Percentiles rank a stretch among this genome's conserved stretches.
phyloP scores from a whole-genome alignment of 2,113 vertebrate species.

The Pardalotus punctatus region DNA sequence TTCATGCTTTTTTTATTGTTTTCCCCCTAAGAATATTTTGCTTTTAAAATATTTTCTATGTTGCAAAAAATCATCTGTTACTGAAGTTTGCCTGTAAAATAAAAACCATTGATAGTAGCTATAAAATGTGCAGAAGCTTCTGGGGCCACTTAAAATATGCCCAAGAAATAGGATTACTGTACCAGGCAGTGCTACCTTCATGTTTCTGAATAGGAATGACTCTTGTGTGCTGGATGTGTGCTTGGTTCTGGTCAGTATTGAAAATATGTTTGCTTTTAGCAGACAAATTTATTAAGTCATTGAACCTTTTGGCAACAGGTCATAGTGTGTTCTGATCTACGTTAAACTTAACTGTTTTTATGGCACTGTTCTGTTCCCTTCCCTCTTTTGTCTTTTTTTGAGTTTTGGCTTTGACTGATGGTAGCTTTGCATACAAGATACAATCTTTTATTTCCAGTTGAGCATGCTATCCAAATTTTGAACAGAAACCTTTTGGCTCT shows the following conservation, averaged over 20 bases:
- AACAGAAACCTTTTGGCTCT: conserved; percentile 26
- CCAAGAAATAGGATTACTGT: not conserved
- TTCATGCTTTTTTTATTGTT: not conserved
- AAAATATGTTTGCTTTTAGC: not conserved
- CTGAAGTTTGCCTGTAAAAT: not conserved
- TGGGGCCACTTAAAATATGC: not conserved
- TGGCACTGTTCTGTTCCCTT: not conserved
- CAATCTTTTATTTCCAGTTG: not conserved
- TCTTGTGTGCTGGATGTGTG: not conserved
- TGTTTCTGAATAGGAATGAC: not conserved
- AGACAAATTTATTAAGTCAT: not conserved
- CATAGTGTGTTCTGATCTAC: not conserved
- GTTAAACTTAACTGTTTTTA: not conserved
- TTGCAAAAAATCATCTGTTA: not conserved
- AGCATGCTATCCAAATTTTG: not conserved
- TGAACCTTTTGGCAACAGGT: not conserved
- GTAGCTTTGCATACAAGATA: not conserved
- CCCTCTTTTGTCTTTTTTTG: not conserved
- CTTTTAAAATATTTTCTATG: not conserved
- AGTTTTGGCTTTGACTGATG: not conserved
- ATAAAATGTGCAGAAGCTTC: not conserved
- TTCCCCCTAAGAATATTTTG: not conserved
- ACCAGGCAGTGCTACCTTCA: not conserved
- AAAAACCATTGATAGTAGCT: not conserved
- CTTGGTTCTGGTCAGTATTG: not conserved